Evolutionary conservation across 2,888 invertebrate genomes (phyloP), one percentile per base, ranked within the genome.

Genomic region (Netelia melanura): DNA sequence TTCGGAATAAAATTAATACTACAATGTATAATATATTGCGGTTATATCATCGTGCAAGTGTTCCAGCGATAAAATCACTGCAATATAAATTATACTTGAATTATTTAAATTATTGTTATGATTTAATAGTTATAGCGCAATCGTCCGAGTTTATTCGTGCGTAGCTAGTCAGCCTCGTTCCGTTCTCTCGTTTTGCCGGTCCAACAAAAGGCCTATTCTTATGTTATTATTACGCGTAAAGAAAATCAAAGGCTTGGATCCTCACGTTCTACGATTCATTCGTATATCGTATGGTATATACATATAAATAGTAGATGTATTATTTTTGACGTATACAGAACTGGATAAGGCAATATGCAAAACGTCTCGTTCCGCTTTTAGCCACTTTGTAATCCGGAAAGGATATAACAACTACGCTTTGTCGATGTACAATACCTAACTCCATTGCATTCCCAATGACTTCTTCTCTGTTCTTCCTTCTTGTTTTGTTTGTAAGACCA

Each of bases 141-240:
- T 77, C 85, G 77, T 65, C 64, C 38, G 65, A 75, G 78, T 84
- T 87, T 90, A 89, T 90, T 90, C 89, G 89, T 88, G 89, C 90
- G 38, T 38, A 38, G 5, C 89, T 89, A 89, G 86, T 90, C 89
- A 89, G 89, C 90, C 89, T 88, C 71, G 86, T 84, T 84, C 70
- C 86, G 87, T 78, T 87, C 85, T 65, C 64, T 58, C 48, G 11
- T 23, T 74, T 23, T 44, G 23, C 84, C 58, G 64, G 65, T 11
- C 86, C 79, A 89, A 91, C 90, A 93, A 92, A 91, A 91, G 92
- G 83, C 89, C 89, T 90, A 89, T 91, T 90, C 91, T 91, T 89
- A 91, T 91, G 89, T 92, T 92, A 91, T 90, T 91, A 90, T 92
- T 91, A 89, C 87, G 83, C 86, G 88, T 84, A 87, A 87, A 89